A percentile compares a stretch with the other conserved stretches of the same genome.
These are phyloP conservation scores for Gymnoscopelus braueri DNA, from an alignment of 2,797 vertebrate species.

Conservation along the genomic window DNA sequence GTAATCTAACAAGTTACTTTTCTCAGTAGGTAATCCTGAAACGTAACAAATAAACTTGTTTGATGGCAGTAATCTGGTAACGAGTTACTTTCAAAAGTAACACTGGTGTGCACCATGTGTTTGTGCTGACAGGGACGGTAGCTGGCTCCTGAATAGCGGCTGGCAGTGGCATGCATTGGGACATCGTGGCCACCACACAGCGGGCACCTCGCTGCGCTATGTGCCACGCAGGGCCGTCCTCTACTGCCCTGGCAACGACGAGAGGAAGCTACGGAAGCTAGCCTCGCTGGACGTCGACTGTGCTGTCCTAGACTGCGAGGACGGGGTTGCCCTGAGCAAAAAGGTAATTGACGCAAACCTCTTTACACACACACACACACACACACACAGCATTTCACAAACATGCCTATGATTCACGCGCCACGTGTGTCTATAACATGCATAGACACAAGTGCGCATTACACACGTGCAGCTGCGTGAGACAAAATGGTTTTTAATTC, in stretches of 20 bases:
- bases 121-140: constrained; percentile 67
- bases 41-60: too few relatives aligned
- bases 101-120: background rate
- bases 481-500: constrained; percentile 46
- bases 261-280: constrained; percentile 94
- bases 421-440: constrained; percentile 1
- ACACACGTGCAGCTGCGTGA: constrained; percentile 34
- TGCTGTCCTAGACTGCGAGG: constrained; percentile 96
- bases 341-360: constrained; percentile 83
- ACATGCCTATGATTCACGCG: constrained; percentile 18
- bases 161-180: constrained; percentile 56
- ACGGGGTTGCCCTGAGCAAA: constrained; percentile 94
- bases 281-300: constrained; percentile 91
- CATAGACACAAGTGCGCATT: constrained; percentile 3
- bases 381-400: constrained; percentile 21
- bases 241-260: constrained; percentile 94
- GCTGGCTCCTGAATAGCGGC: constrained; percentile 52
- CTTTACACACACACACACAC: background rate
- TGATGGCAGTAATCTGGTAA: too few relatives aligned
- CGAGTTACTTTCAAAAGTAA: too few relatives aligned
- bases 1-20: too few relatives aligned
- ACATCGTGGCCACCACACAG: constrained; percentile 68
- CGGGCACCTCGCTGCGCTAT: constrained; percentile 82
- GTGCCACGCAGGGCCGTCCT: constrained; percentile 93
- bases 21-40: too few relatives aligned